Percentiles rank a stretch among this genome's conserved stretches.
phyloP scores from a whole-genome alignment of 2,888 invertebrate genomes.

The Azorinus chamasolen region DNA sequence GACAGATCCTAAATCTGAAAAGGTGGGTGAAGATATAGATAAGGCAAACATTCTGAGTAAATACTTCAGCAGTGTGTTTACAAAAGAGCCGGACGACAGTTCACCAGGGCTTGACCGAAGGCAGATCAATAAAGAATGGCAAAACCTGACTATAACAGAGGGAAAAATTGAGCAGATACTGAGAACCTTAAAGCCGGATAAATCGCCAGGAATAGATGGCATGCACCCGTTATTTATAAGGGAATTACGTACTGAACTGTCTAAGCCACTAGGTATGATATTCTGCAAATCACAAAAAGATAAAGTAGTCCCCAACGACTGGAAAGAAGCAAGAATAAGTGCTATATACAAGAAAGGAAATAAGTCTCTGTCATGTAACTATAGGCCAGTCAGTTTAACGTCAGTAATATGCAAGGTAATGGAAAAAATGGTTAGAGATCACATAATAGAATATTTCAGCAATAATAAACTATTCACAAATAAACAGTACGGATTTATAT shows the following conservation, averaged over 20 bases:
- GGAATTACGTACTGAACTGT: slow-evolving; percentile 9
- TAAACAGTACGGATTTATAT: slow-evolving; percentile 6
- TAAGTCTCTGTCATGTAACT: slow-evolving; percentile 16
- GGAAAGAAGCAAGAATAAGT: slow-evolving; percentile 19
- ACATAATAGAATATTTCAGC: slow-evolving; percentile 1
- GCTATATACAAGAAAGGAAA: slow-evolving; percentile 22
- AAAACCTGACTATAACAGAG: neutral
- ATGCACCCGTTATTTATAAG: slow-evolving; percentile 14
- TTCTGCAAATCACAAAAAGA: neutral
- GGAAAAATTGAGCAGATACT: slow-evolving; percentile 9
- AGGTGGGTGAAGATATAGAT: neutral
- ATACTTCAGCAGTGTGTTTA: slow-evolving; percentile 15
- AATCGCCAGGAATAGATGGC: slow-evolving; percentile 14
- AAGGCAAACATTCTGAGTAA: slow-evolving; percentile 18
- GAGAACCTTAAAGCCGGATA: slow-evolving; percentile 2
- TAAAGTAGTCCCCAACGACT: too few species aligned
- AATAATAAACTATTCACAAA: slow-evolving; percentile 9
- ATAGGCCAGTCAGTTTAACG: slow-evolving; percentile 16
- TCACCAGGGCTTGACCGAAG: slow-evolving; percentile 14
- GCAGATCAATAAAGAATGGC: neutral
- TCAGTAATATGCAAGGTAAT: slow-evolving; percentile 10
- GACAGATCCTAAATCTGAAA: too few species aligned
- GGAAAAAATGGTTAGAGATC: slow-evolving; percentile 14
- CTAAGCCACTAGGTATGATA: slow-evolving; percentile 4
- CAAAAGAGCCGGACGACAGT: slow-evolving; percentile 5